Evolutionary conservation across 37 sponge, comb jelly and placozoan genomes (phyloP).

Genomic region (Amphimedon queenslandica): DNA sequence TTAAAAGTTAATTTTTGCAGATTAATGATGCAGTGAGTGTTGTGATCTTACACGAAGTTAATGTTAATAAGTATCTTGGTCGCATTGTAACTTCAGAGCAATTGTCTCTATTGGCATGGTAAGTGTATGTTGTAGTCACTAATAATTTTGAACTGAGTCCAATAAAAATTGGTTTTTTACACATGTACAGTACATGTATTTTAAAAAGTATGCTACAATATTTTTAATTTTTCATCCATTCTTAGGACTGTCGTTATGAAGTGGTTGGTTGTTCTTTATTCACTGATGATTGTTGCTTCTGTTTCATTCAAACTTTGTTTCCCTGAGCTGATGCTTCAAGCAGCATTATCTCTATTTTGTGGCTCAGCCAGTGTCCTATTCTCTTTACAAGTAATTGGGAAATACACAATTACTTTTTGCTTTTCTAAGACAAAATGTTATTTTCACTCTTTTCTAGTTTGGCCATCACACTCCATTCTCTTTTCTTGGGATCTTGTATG

Average conservation of each 20-base stretch:
- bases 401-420: too few species aligned
- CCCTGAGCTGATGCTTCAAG: too few species aligned
- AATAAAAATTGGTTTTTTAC: too few species aligned
- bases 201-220: too few species aligned
- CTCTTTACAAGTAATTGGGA: too few species aligned
- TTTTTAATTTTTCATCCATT: neutral
- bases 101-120: slow-evolving; percentile 26
- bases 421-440: too few species aligned
- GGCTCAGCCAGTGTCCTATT: too few species aligned
- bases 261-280: neutral
- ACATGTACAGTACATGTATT: too few species aligned
- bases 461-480: neutral
- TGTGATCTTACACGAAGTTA: neutral
- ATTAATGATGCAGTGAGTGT: neutral
- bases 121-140: neutral
- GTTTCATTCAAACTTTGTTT: neutral
- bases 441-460: neutral
- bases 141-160: too few species aligned
- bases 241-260: neutral
- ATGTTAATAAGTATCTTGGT: neutral
- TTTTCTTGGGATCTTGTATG: neutral
- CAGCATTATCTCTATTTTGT: too few species aligned
- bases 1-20: slow-evolving; percentile 26
- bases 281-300: neutral
- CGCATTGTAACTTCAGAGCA: neutral